A percentile compares a stretch with the other conserved stretches of the same genome.
Conservation (phyloP, 2,888 invertebrate genomes). For the Orthosia gracilis region DNA sequence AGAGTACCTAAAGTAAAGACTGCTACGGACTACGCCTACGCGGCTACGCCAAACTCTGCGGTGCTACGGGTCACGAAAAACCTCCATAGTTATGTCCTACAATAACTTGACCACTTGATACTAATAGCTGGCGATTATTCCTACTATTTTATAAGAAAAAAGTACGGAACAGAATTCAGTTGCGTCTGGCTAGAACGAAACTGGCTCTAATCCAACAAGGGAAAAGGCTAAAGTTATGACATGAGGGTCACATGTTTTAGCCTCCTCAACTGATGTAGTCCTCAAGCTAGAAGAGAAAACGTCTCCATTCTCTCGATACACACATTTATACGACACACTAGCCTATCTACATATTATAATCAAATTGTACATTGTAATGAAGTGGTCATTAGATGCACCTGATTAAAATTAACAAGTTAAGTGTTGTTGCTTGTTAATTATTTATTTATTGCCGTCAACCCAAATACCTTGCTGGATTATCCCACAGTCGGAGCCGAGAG, state of each 20-base stretch:
- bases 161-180: not conserved
- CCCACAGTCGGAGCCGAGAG: slow-evolving; percentile 39
- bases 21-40: slow-evolving; percentile 1
- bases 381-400: slow-evolving; percentile 55
- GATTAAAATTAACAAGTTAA: slow-evolving; percentile 62
- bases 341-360: slow-evolving; percentile 45
- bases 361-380: slow-evolving; percentile 60
- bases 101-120: no score
- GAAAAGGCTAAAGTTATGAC: not conserved
- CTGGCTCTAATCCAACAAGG: slow-evolving; percentile 16
- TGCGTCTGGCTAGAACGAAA: not conserved
- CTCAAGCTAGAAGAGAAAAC: slow-evolving; percentile 26
- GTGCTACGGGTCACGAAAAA: not conserved
- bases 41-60: slow-evolving; percentile 16
- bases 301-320: slow-evolving; percentile 1
- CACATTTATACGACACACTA: slow-evolving; percentile 10
- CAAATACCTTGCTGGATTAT: slow-evolving; percentile 60
- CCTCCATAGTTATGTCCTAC: not conserved
- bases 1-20: not conserved
- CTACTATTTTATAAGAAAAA: not conserved
- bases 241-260: not conserved
- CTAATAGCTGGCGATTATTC: not conserved
- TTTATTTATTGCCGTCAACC: slow-evolving; percentile 64
- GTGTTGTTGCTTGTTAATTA: slow-evolving; percentile 51
- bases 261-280: not conserved